phyloP scores from a whole-genome alignment of 2,797 vertebrate species.

The Muscicapa comitata region DNA sequence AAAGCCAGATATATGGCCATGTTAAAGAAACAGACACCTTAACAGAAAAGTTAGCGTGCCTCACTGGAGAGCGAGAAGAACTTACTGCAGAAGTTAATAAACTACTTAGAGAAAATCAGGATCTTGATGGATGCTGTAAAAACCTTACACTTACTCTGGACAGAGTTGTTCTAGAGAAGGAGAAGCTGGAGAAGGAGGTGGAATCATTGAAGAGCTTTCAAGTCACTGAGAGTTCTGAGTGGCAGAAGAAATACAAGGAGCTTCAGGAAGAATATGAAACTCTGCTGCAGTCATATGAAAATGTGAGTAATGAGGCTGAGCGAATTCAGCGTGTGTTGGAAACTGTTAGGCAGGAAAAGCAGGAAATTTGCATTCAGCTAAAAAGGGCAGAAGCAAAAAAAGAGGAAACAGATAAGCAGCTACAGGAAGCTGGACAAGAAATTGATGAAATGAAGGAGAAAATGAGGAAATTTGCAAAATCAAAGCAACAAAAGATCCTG shows the following conservation, averaged over 20 bases:
- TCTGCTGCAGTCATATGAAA: constrained; percentile 94
- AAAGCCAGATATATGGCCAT: constrained; percentile 53
- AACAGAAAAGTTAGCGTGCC: constrained; percentile 62
- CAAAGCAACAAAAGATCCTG: constrained; percentile 95
- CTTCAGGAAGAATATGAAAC: constrained; percentile 95
- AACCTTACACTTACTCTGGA: constrained; percentile 88
- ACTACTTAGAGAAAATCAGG: constrained; percentile 85
- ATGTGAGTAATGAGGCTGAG: constrained; percentile 91
- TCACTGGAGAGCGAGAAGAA: constrained; percentile 79
- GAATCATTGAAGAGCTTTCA: constrained; percentile 77
- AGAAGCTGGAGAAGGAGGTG: constrained; percentile 76
- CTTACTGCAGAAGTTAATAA: constrained; percentile 86
- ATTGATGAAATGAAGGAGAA: constrained; percentile 91
- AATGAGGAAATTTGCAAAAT: constrained; percentile 96
- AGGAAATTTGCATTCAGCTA: constrained; percentile 81
- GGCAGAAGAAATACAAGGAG: constrained; percentile 83
- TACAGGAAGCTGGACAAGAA: constrained; percentile 84
- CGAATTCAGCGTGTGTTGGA: constrained; percentile 88
- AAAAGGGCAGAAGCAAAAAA: constrained; percentile 78
- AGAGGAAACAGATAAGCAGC: constrained; percentile 80
- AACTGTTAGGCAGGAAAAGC: constrained; percentile 87
- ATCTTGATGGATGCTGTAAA: constrained; percentile 85
- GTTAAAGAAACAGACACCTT: constrained; percentile 63
- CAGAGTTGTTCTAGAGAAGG: constrained; percentile 82
- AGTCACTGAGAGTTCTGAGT: constrained; percentile 71